Evolutionary conservation across 2,113 vertebrate species (phyloP), one percentile per base, ranked within the genome.

Genomic region (Plectropomus leopardus): DNA sequence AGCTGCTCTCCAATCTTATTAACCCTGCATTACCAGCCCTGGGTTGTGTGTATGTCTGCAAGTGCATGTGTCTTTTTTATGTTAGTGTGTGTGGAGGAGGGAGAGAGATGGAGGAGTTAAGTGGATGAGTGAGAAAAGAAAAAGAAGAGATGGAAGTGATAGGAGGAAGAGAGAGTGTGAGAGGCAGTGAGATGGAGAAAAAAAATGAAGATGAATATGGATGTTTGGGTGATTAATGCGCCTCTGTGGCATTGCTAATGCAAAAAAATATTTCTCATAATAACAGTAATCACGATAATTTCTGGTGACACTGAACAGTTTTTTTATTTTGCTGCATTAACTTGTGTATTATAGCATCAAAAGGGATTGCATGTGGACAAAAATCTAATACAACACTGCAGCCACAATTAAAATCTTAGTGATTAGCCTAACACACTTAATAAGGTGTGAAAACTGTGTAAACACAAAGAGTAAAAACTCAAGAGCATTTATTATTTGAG

Each of bases 1-100:
- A 95, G 95, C 94, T 94, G 92, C 92, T 93, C 94, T 93, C 96
- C 97, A 97, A 98, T 98, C 94, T 94, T 94, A 97, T 99, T 98
- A 96, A 93, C 92, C 82, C 57, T 96, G 94, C 97, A 96, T 97
- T 98, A 98, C 96, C 94, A 94, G 91, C 91, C 78, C 50, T 66
- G 69, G 42, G 23, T 71, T 83, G 60, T 50, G 73, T 72, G 69
- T 63, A 34, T 77, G 47, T 34, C 47, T 66, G 63, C 34, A 13
- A 76, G 63, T 78, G 66, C 24, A 7, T 69, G 77, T 82, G 75
- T 74, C 24, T 58, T 66, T 10, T 63, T 78, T 77, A 48, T 80
- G 66, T 57, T 36, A 28, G 57, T 80, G 75, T 74, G 67, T 64
- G 34, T 57, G 71, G 85, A 67, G 42, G 70, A 74, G 60, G 34